Evolutionary conservation across 2,797 vertebrate genomes (phyloP).

Genomic region (Catostomus latipinnis): DNA sequence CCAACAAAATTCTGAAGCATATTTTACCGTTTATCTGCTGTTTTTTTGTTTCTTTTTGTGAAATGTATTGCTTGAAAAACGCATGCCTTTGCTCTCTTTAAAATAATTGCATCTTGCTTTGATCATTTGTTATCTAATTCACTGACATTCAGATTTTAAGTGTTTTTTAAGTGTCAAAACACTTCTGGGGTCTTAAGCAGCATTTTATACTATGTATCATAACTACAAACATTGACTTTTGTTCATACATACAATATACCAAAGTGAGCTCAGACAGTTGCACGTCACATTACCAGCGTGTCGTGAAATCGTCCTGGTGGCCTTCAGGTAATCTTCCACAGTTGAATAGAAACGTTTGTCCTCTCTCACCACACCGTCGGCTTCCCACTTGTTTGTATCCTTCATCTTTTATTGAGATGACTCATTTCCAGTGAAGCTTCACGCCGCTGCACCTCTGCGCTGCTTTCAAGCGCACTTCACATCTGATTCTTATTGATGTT

Average conservation of each 20-base stretch:
- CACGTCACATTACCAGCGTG: background rate
- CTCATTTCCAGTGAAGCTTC: conserved; percentile 45
- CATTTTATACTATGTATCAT: background rate
- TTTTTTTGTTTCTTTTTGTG: too few relatives aligned
- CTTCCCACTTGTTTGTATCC: conserved; percentile 48
- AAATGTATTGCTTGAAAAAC: too few relatives aligned
- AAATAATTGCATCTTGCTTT: background rate
- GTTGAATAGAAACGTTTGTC: conserved; percentile 51
- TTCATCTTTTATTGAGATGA: conserved; percentile 48
- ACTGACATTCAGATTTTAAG: background rate
- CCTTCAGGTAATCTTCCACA: conserved; percentile 45
- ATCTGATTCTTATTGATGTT: conserved; percentile 75
- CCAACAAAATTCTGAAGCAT: too few relatives aligned
- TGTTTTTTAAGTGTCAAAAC: background rate
- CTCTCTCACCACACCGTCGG: conserved; percentile 30
- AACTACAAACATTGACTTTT: background rate
- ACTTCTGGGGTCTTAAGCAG: too few relatives aligned
- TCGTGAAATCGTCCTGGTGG: conserved; percentile 26
- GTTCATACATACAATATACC: background rate
- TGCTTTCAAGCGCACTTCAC: conserved; percentile 70
- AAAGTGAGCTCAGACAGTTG: background rate
- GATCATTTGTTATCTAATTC: background rate
- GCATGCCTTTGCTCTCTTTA: background rate
- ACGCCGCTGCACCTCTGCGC: conserved; percentile 34
- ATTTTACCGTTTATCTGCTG: too few relatives aligned